phyloP scores from a whole-genome alignment of 2,888 invertebrate genomes.

The Dyspetes luteomarginatus region DNA sequence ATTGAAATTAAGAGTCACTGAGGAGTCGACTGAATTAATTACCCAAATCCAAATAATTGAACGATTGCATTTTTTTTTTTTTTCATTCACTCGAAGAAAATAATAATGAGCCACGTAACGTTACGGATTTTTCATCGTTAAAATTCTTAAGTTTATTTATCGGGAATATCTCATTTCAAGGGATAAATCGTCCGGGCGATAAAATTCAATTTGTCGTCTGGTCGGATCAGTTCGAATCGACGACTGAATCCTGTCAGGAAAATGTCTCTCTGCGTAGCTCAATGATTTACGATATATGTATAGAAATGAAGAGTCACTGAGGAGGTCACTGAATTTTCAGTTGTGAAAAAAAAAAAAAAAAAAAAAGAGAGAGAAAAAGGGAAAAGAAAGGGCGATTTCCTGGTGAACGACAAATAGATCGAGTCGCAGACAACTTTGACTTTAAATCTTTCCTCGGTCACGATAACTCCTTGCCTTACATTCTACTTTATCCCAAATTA shows the following conservation, averaged over 20 bases:
- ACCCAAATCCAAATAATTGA: neutral
- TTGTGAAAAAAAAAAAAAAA: neutral
- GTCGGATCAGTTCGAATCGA: neutral
- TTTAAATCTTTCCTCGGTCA: slow-evolving; percentile 14
- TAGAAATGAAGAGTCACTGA: neutral
- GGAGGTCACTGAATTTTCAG: slow-evolving; percentile 20
- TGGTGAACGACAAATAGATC: slow-evolving; percentile 39
- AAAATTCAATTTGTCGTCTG: slow-evolving; percentile 3
- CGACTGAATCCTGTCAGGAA: neutral
- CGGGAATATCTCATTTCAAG: neutral
- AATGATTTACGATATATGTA: slow-evolving; percentile 17
- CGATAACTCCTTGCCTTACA: slow-evolving; percentile 33
- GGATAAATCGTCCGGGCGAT: neutral
- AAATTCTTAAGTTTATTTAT: neutral
- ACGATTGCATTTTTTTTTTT: neutral
- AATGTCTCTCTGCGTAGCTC: neutral
- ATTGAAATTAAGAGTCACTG: neutral
- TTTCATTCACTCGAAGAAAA: neutral
- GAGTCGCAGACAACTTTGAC: slow-evolving; percentile 27
- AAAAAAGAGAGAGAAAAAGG: neutral
- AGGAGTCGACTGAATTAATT: neutral
- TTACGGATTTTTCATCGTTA: neutral
- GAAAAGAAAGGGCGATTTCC: slow-evolving; percentile 9
- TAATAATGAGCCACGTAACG: no score
- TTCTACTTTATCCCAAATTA: slow-evolving; percentile 46